These are phyloP conservation scores for Phymatocera aterrima DNA, from an alignment of 2,888 invertebrate species.

Conservation along the genomic window DNA sequence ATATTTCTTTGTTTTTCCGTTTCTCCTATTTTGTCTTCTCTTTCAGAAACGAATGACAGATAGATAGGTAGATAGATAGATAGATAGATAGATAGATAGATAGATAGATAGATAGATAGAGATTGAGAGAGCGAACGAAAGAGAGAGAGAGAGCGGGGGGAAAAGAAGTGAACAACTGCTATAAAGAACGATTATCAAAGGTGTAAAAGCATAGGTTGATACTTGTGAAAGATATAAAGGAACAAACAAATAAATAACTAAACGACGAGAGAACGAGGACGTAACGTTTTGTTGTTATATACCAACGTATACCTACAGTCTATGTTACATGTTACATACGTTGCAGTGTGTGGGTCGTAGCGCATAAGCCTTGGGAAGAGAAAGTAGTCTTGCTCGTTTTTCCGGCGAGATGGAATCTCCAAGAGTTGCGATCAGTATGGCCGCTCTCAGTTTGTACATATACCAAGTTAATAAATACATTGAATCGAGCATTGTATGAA, in stretches of 20 bases:
- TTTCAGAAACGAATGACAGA: no score
- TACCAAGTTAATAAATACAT: constrained; percentile 39
- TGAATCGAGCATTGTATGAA: constrained; percentile 41
- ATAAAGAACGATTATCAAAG: no score
- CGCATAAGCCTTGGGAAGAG: constrained; percentile 20
- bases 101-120: no score
- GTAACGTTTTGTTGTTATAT: constrained; percentile 19
- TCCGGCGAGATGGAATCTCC: constrained; percentile 43
- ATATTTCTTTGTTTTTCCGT: no score
- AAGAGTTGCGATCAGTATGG: constrained; percentile 40
- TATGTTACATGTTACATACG: no score
- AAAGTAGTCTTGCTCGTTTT: constrained; percentile 42
- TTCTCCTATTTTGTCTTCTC: no score
- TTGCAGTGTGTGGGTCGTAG: constrained; percentile 16
- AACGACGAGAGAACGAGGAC: not conserved
- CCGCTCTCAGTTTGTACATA: constrained; percentile 31
- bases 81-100: no score
- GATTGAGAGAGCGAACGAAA: no score
- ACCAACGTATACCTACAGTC: not conserved
- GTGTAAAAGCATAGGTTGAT: not conserved
- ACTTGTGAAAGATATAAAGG: not conserved
- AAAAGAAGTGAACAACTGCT: no score
- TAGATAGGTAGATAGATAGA: no score
- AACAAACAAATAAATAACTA: no score
- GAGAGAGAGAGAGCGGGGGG: no score